Base-by-base conservation (phyloP, 2,888 invertebrate species). In the Coecobrya sp. region DNA sequence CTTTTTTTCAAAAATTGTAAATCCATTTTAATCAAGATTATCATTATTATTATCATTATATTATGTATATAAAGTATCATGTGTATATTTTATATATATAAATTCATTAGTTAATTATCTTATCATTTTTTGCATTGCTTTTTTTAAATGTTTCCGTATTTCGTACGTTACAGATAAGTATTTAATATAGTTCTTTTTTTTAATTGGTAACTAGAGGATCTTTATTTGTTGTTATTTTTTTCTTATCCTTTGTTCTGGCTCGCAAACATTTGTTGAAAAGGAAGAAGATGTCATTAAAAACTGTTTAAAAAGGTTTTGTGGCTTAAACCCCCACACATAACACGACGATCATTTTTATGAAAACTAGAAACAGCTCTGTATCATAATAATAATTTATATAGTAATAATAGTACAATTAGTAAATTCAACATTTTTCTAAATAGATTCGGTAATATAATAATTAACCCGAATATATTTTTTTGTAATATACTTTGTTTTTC, bases 21-120 rank as follows among this genome's bases (percentile, higher is more conserved):
- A 55, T 86, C 55, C 49, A 30, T 73, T 68, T 19, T 70, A 70
- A 30, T 76, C 36, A 70, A 36, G 19, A 45, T 13, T 76, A 73
- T 19, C 5, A 73, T n/a, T 68, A 36, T n/a, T 36, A 19, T 45
- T 59, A 73, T 73, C 19, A 19, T 19, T 19, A 19, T 19, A 19
- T 59, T 30, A 10, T 86, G 86, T 55, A 86, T 86, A 76, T 70
- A 52, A 86, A 70, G 65, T 70, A 86, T 79, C 73, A 16, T 76
- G 19, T 81, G 42, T 62, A 4, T 62, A 1, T 36, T 30, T 19
- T 79, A 13, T 79, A 82, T 49, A 36, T 68, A 49, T n/a, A 52
- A n/a, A 52, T 86, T 36, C 10, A 27, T 65, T 1, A 27, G 1
- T 13, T 73, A 42, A 42, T 5, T 70, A 70, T 42, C 36, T 49